A percentile compares a stretch with the other conserved stretches of the same genome.
These are phyloP conservation scores for Caenorhabditis sp. DNA, from an alignment of 2,888 invertebrate genomes.

Conservation along the genomic window DNA sequence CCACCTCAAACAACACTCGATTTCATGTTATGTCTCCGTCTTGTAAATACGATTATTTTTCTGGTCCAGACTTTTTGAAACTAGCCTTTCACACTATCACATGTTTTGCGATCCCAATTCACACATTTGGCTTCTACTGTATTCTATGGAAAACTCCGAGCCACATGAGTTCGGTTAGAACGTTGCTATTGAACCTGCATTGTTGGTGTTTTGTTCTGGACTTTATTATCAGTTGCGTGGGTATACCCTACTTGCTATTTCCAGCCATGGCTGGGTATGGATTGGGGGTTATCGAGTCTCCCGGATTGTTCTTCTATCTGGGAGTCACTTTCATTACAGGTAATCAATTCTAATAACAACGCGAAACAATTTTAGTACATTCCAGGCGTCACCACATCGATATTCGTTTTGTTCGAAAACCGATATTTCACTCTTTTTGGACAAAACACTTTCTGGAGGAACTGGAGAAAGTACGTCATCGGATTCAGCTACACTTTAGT, in stretches of 20 bases:
- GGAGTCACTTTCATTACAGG: constrained; percentile 7
- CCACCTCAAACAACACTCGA: too few relatives aligned
- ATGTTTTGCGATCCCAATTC: constrained; percentile 4
- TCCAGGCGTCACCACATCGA: constrained; percentile 3
- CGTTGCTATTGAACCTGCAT: constrained; percentile 3
- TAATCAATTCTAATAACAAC: background rate
- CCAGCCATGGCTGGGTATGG: constrained; percentile 13
- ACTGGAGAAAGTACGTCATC: background rate
- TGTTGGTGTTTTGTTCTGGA: background rate
- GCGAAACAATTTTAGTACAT: background rate
- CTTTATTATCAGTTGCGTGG: background rate
- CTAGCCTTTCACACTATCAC: constrained; percentile 6
- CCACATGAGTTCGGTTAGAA: background rate
- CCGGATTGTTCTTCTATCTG: constrained; percentile 2
- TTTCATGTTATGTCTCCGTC: background rate
- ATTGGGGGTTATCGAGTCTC: constrained; percentile 2
- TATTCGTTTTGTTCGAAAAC: constrained; percentile 7
- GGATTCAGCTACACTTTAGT: background rate
- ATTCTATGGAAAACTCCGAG: constrained; percentile 9
- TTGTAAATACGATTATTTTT: background rate
- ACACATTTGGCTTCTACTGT: background rate
- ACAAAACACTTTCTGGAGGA: background rate
- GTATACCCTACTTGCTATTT: background rate
- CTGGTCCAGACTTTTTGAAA: constrained; percentile 5
- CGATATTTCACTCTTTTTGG: constrained; percentile 6